Evolutionary conservation across 2,113 vertebrate species (phyloP), one percentile per base, ranked within the genome.

Genomic region (Morone saxatilis): DNA sequence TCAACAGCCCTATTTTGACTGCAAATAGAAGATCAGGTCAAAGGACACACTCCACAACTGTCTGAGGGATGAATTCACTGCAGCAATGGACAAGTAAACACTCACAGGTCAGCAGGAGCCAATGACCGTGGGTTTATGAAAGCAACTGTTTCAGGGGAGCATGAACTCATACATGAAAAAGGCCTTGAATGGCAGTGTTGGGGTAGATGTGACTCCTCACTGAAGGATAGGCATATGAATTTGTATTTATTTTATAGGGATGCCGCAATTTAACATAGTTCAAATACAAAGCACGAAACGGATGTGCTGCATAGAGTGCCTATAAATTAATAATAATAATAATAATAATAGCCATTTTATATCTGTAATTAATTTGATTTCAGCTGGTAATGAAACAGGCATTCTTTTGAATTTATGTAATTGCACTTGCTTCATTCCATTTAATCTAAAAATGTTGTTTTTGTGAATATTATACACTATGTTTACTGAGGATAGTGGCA

Each of bases 71-170:
- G 74, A 86, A 91, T 85, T 89, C 75, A 88, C 74, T 71, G 45
- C 60, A 76, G 50, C 84, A 88, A 92, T 92, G 82, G 81, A 86
- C 16, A 74, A 57, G 17, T 57, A 10, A 80, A 80, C 20, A 45
- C 47, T 76, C 17, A 48, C 0, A 3, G 84, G 85, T 81, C 68
- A 85, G 19, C 11, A 3, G 38, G 50, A 53, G 54, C 47, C 67
- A 56, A 43, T 36, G 53, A 63, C 60, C 71, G 22, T 43, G 16
- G 10, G 56, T 50, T 25, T 59, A 50, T 76, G 40, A 62, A 56
- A 80, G 62, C 0, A 56, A 47, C 43, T 36, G 14, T 67, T 83
- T 63, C 41, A 57, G 53, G 53, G 31, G 17, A 54, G 38, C 68
- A 57, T 38, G 45, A 51, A 72, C 20, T 17, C 40, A 53, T 41